Conservation (phyloP, 2,113 vertebrate species). For the Tretioscincus oriximinensis region DNA sequence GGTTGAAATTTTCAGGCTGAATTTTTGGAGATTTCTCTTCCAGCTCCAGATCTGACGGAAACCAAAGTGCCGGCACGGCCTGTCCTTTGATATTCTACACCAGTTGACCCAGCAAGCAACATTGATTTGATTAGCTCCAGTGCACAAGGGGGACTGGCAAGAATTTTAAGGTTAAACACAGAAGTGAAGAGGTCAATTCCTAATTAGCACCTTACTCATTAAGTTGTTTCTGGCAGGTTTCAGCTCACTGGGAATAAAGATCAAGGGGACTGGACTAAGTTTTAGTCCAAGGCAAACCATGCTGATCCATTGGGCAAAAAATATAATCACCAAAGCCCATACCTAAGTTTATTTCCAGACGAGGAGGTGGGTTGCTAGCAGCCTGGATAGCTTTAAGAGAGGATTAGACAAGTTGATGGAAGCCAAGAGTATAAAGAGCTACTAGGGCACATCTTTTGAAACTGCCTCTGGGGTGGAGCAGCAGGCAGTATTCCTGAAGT, state of each 20-base stretch:
- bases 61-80: constrained; percentile 4
- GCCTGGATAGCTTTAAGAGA: too few species aligned
- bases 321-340: too few species aligned
- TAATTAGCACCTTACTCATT: constrained; percentile 51
- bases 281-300: too few species aligned
- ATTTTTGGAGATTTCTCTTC: accelerated
- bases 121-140: constrained; percentile 56
- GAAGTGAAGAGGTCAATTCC: constrained; percentile 61
- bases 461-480: too few species aligned
- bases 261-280: neutral
- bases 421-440: too few species aligned
- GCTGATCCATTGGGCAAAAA: too few species aligned
- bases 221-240: constrained; percentile 40
- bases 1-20: too few species aligned
- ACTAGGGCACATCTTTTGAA: too few species aligned
- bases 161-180: constrained; percentile 66
- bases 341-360: too few species aligned
- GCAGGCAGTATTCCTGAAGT: too few species aligned
- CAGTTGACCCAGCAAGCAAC: constrained; percentile 41
- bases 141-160: constrained; percentile 52
- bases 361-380: too few species aligned
- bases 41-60: neutral
- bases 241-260: constrained; percentile 17
- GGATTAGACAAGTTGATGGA: too few species aligned
- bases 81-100: constrained; percentile 43